Conservation (phyloP, 2,113 vertebrate genomes). For the Xyrauchen texanus region DNA sequence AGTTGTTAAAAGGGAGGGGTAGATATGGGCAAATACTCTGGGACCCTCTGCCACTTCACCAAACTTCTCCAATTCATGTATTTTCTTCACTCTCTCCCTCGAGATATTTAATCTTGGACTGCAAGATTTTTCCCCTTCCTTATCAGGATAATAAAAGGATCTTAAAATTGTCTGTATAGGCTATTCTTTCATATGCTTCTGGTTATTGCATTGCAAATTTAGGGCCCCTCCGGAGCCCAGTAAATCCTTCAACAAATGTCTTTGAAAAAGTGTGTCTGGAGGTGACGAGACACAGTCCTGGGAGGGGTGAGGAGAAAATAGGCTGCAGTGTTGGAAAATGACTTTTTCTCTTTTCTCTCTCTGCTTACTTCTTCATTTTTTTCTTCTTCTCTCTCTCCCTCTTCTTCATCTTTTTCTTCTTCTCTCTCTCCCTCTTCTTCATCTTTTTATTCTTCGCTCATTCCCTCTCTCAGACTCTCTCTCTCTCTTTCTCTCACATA, state of each 20-base stretch:
- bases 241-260: slow-evolving; percentile 58
- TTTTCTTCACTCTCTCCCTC: slow-evolving; percentile 11
- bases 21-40: too few species aligned
- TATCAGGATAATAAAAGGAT: slow-evolving; percentile 57
- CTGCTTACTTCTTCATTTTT: slow-evolving; percentile 43
- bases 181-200: slow-evolving; percentile 53
- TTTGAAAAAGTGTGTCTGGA: slow-evolving; percentile 57
- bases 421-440: background rate
- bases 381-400: background rate
- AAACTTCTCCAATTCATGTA: too few species aligned
- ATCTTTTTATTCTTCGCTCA: background rate
- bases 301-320: slow-evolving; percentile 34
- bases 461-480: slow-evolving; percentile 1
- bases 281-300: slow-evolving; percentile 18
- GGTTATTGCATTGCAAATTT: slow-evolving; percentile 59
- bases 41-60: too few species aligned
- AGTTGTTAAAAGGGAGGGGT: too few species aligned
- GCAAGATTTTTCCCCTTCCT: slow-evolving; percentile 11
- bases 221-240: slow-evolving; percentile 51
- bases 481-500: slow-evolving; percentile 17
- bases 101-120: background rate
- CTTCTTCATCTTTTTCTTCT: background rate
- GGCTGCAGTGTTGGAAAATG: slow-evolving; percentile 32
- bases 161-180: slow-evolving; percentile 54
- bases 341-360: slow-evolving; percentile 35